A percentile compares a stretch with the other conserved stretches of the same genome.
These are phyloP conservation scores for Philonicus albiceps DNA, from an alignment of 2,888 invertebrate species.

Conservation along the genomic window DNA sequence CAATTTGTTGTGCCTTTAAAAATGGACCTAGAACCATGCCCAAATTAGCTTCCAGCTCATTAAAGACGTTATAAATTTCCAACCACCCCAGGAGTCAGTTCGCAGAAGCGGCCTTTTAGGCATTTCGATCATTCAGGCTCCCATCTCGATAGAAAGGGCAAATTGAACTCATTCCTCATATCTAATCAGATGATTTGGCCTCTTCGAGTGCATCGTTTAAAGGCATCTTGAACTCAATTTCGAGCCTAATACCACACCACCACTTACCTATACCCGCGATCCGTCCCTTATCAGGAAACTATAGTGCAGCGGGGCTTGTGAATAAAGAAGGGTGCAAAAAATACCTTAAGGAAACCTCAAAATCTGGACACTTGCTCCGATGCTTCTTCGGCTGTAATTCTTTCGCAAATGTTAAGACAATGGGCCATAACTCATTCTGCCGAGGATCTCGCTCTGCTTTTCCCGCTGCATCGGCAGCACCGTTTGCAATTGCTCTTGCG, in stretches of 20 bases:
- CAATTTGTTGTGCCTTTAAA: slow-evolving; percentile 45
- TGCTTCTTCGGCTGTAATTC: slow-evolving; percentile 12
- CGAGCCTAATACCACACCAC: neutral
- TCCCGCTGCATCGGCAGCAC: slow-evolving; percentile 43
- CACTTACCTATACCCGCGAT: neutral
- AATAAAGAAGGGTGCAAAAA: neutral
- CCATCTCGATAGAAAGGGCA: slow-evolving; percentile 42
- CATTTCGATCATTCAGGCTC: neutral
- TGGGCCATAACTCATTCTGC: slow-evolving; percentile 46
- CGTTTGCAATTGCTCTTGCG: slow-evolving; percentile 47
- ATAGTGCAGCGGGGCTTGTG: neutral
- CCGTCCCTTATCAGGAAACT: neutral
- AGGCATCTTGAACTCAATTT: slow-evolving; percentile 25
- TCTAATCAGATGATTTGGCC: slow-evolving; percentile 44
- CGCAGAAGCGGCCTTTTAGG: slow-evolving; percentile 37
- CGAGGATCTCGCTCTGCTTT: slow-evolving; percentile 34
- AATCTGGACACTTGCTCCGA: slow-evolving; percentile 36
- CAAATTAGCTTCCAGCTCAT: slow-evolving; percentile 45
- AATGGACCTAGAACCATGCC: slow-evolving; percentile 16
- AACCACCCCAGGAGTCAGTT: slow-evolving; percentile 44
- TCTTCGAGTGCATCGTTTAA: slow-evolving; percentile 18
- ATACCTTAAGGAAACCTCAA: neutral
- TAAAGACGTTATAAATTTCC: slow-evolving; percentile 25
- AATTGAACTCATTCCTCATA: slow-evolving; percentile 41
- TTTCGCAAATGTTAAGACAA: slow-evolving; percentile 40